phyloP scores from a whole-genome alignment of 2,797 vertebrate genomes.

The Sphaeramia orbicularis region DNA sequence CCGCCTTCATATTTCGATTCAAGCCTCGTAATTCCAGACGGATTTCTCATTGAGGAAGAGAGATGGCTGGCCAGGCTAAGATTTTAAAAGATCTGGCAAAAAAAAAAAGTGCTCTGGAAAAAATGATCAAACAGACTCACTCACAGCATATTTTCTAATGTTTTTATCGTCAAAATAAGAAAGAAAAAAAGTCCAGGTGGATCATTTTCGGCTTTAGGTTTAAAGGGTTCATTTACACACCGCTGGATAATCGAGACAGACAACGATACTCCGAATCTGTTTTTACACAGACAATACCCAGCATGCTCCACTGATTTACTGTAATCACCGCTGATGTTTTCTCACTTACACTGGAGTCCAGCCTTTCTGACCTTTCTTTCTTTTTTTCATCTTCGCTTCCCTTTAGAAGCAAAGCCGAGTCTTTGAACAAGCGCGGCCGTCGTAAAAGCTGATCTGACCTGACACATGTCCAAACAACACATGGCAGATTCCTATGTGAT shows the following conservation, averaged over 20 bases:
- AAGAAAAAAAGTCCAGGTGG: too few species aligned
- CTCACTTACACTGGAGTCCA: background rate
- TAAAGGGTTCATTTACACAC: constrained; percentile 43
- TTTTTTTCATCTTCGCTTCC: background rate
- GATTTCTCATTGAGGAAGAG: too few species aligned
- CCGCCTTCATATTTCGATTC: too few species aligned
- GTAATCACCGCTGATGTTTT: background rate
- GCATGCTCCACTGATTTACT: constrained; percentile 7
- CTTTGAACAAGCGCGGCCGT: constrained; percentile 17
- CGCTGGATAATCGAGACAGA: constrained; percentile 34
- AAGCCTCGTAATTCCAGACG: too few species aligned
- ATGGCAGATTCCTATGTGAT: constrained; percentile 20
- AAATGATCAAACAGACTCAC: too few species aligned
- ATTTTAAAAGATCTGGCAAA: too few species aligned
- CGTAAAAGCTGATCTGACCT: constrained; percentile 40
- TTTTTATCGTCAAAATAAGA: too few species aligned
- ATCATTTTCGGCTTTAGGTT: too few species aligned
- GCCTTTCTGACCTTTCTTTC: background rate
- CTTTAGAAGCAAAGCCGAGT: constrained; percentile 6
- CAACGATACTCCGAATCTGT: constrained; percentile 15
- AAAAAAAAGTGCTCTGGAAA: too few species aligned
- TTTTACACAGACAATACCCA: constrained; percentile 17
- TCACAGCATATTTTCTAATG: too few species aligned
- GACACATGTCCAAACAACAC: constrained; percentile 53
- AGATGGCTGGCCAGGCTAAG: too few species aligned